A percentile compares a stretch with the other conserved stretches of the same genome.
These are phyloP conservation scores for Sminthopsis crassicaudata DNA, from an alignment of 2,113 vertebrate genomes.

Conservation along the genomic window DNA sequence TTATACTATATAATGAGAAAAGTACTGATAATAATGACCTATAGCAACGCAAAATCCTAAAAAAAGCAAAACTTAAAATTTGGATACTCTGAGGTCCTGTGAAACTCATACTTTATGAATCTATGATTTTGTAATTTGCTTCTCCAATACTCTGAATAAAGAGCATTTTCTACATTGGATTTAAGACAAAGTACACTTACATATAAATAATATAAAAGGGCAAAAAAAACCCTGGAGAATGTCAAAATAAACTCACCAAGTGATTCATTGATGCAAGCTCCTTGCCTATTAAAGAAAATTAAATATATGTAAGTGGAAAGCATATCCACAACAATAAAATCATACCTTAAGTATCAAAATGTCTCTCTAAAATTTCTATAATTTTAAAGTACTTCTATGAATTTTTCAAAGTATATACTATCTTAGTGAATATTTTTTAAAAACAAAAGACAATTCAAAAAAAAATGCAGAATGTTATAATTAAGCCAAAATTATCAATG, in stretches of 20 bases:
- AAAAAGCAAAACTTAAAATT: constrained; percentile 29
- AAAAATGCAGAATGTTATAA: constrained; percentile 24
- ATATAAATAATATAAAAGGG: background rate
- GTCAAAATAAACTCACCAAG: constrained; percentile 87
- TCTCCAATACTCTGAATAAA: constrained; percentile 16
- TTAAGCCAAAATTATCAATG: constrained; percentile 27
- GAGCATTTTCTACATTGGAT: background rate
- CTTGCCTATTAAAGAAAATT: constrained; percentile 85
- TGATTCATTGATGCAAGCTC: constrained; percentile 93
- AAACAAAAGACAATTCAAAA: background rate
- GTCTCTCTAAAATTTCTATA: background rate
- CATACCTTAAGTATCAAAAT: background rate
- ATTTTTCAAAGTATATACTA: constrained; percentile 8
- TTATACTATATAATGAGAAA: background rate
- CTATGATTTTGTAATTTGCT: background rate
- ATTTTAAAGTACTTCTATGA: constrained; percentile 27
- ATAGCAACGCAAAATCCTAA: background rate
- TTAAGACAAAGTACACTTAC: constrained; percentile 12
- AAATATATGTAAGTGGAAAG: background rate
- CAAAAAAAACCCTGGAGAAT: constrained; percentile 45
- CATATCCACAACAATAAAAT: background rate
- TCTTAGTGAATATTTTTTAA: constrained; percentile 25
- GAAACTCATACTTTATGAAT: background rate
- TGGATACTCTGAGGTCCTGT: background rate
- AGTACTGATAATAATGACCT: constrained; percentile 17